Base-by-base conservation (phyloP, 2,888 invertebrate genomes). In the Ashinkailepas kermadecensis region DNA sequence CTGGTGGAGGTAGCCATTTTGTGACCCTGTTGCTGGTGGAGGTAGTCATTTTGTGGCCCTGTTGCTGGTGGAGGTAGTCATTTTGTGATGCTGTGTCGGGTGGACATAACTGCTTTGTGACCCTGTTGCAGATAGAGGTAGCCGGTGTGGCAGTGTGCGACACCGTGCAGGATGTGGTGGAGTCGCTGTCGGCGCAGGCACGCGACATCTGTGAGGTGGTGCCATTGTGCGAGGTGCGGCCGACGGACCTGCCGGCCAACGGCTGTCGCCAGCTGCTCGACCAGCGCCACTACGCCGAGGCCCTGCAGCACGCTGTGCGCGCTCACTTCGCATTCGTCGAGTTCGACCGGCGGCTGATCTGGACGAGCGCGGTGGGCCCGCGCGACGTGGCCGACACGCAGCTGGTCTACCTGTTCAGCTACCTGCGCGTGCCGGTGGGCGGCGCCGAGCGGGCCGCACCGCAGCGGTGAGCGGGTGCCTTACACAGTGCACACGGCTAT, bases 301-400 rank as follows among this genome's bases (percentile, higher is more conserved):
- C 78, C 23, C 58, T 78, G 58, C 21, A 12, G 78, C 78, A 58
- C 12, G 78, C 78, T 13, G 78, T 23, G 58, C 78, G 78, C n/a
- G 78, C 78, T 23, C 78, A 78, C 58, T 78, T 78, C 56, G 57
- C 57, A 0, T 78, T 78, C 56, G 78, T 57, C 10, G 58, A 57
- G 78, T 23, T 58, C 15, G 78, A 78, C 58, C 57, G 78, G 23
- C 78, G 78, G 4, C 78, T 78, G 78, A 78, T 78, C 58, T n/a
- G 6, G 12, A 78, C 58, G 12, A 12, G 78, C 57, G 8, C 78
- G 13, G 78, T 7, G n/a, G 9, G 57, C 9, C 57, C 56, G 58
- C 23, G 39, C 39, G 74, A 74, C 54, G 23, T 11, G 8, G 74
- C 54, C 39, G 18, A 54, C 13, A 11, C 74, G 8, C 54, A 21